These are phyloP conservation scores for Carduelis carduelis DNA, from an alignment of 2,797 vertebrate species.

Conservation along the genomic window DNA sequence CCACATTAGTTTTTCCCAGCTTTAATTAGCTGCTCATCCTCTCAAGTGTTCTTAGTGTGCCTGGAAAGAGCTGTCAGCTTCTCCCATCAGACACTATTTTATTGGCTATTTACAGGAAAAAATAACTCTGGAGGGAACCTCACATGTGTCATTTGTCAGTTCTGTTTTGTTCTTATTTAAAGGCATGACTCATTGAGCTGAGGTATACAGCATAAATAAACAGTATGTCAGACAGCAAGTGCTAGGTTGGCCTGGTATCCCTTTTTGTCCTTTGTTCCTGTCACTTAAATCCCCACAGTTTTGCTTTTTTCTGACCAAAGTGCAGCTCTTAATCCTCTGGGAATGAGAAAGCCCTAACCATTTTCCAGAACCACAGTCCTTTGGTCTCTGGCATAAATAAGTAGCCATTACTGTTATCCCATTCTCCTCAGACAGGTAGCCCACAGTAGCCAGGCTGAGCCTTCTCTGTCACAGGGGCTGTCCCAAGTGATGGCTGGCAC, in stretches of 20 bases:
- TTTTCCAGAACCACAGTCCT: background rate
- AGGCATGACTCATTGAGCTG: background rate
- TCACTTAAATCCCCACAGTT: background rate
- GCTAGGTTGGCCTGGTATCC: background rate
- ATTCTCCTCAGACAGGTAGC: background rate
- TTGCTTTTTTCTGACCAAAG: background rate
- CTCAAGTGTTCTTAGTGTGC: background rate
- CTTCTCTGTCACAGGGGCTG: background rate
- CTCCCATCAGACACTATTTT: background rate
- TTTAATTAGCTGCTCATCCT: background rate
- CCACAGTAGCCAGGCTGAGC: background rate
- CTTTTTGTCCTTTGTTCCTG: background rate
- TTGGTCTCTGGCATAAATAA: background rate
- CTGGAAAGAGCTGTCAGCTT: background rate
- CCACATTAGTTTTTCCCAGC: background rate
- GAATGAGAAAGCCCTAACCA: background rate
- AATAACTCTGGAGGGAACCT: background rate
- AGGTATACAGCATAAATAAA: slow-evolving; percentile 8
- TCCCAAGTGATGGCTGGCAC: background rate
- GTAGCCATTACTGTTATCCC: background rate
- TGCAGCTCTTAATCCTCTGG: background rate
- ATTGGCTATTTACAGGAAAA: background rate
- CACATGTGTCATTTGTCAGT: background rate
- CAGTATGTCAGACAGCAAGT: background rate
- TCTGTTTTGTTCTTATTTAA: background rate